Conservation (phyloP, 2,888 invertebrate genomes). For the Thyatira batis region DNA sequence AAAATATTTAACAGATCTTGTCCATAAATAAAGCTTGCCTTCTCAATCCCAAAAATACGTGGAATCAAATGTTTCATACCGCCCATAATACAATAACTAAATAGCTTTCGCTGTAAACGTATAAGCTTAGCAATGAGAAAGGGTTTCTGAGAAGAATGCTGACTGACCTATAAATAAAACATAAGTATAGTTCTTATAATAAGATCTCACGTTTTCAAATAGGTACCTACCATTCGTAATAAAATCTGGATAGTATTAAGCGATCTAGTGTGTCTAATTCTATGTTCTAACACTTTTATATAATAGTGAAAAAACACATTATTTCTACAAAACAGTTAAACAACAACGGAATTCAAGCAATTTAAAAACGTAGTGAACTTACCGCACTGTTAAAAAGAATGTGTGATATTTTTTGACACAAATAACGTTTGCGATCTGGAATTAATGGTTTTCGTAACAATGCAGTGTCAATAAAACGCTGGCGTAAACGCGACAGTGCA, state of each 20-base stretch:
- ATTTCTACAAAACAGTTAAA: too few species aligned
- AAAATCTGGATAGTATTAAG: too few species aligned
- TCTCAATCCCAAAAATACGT: neutral
- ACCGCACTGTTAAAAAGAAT: neutral
- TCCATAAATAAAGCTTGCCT: neutral
- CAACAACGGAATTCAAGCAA: neutral
- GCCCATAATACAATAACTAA: neutral
- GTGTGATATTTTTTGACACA: neutral
- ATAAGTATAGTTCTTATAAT: too few species aligned
- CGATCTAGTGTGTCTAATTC: too few species aligned
- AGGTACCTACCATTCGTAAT: neutral
- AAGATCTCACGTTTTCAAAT: neutral
- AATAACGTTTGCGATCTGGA: conserved; percentile 5
- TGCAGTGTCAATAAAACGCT: conserved; percentile 19
- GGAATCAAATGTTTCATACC: neutral
- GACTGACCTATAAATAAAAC: neutral
- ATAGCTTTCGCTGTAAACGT: neutral
- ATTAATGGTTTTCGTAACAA: conserved; percentile 32
- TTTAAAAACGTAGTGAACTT: neutral
- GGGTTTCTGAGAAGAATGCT: neutral
- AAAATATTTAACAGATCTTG: neutral
- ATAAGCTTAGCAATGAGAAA: neutral
- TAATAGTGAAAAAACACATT: too few species aligned
- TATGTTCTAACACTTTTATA: too few species aligned
- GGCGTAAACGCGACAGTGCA: conserved; percentile 21